Conservation (phyloP, 2,113 vertebrate species). For the Sceloporus undulatus region DNA sequence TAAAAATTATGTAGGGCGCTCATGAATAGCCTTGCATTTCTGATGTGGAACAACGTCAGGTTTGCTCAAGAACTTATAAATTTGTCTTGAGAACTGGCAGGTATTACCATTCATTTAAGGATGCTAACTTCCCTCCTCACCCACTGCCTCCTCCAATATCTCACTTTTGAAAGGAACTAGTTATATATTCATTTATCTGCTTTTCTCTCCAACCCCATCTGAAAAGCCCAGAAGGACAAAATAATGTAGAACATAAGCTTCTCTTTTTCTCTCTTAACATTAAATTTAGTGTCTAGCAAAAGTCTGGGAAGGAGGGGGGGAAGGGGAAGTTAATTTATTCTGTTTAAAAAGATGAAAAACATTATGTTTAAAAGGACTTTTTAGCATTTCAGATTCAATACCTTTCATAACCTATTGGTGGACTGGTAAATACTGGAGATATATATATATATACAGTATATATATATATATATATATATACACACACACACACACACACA, state of each 20-base stretch:
- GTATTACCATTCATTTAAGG: conserved; percentile 32
- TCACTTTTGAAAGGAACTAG: conserved; percentile 31
- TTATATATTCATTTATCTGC: conserved; percentile 22
- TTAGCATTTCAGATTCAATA: conserved; percentile 30
- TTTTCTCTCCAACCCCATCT: conserved; percentile 21
- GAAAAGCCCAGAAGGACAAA: conserved; percentile 20
- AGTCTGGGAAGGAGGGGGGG: background rate
- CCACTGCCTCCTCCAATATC: background rate
- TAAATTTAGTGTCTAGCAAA: conserved; percentile 14
- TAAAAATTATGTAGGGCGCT: conserved; percentile 39
- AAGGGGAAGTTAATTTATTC: background rate
- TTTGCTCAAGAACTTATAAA: conserved; percentile 43
- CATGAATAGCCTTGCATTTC: conserved; percentile 17
- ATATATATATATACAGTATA: too few relatives aligned
- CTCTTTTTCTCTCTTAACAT: background rate
- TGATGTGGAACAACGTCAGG: conserved; percentile 12
- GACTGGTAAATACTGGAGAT: conserved; percentile 9
- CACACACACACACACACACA: too few relatives aligned
- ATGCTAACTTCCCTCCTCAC: background rate
- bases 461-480: too few relatives aligned
- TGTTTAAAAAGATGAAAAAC: conserved; percentile 16
- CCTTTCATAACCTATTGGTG: conserved; percentile 28
- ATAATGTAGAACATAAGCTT: conserved; percentile 9
- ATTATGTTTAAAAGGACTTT: conserved; percentile 12
- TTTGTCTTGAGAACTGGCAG: conserved; percentile 35